These are phyloP conservation scores for Rotaria magnacalcarata DNA, from an alignment of 2,888 invertebrate species.

Conservation along the genomic window DNA sequence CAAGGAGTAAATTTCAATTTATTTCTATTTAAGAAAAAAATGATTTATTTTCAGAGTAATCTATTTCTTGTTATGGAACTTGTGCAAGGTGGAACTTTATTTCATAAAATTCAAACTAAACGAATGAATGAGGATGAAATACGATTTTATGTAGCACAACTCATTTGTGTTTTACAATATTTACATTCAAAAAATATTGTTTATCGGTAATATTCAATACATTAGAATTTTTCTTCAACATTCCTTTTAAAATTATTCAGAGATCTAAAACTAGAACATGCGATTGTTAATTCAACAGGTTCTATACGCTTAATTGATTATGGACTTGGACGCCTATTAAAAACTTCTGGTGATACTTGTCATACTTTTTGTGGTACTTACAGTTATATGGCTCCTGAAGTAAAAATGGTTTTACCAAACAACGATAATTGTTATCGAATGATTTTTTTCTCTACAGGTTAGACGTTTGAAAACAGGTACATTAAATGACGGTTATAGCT, in stretches of 20 bases:
- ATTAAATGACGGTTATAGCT: neutral
- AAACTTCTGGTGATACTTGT: neutral
- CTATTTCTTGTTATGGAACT: conserved; percentile 7
- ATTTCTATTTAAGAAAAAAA: neutral
- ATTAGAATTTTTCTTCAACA: neutral
- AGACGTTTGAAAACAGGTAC: neutral
- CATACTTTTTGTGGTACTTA: neutral
- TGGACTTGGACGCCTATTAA: neutral
- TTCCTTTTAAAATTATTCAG: neutral
- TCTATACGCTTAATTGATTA: neutral
- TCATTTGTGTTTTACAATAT: neutral
- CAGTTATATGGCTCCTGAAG: neutral
- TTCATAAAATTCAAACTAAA: neutral
- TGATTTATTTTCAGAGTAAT: neutral
- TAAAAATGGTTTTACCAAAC: neutral
- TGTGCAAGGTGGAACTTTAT: neutral
- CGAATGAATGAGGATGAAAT: neutral
- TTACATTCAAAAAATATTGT: neutral
- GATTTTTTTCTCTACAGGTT: neutral
- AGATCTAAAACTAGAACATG: neutral
- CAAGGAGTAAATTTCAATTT: neutral
- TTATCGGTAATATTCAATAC: neutral
- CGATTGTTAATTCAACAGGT: neutral
- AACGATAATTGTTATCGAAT: too few relatives aligned
- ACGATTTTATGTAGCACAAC: neutral